phyloP scores from a whole-genome alignment of 2,113 vertebrate species.

The Helogale parvula region DNA sequence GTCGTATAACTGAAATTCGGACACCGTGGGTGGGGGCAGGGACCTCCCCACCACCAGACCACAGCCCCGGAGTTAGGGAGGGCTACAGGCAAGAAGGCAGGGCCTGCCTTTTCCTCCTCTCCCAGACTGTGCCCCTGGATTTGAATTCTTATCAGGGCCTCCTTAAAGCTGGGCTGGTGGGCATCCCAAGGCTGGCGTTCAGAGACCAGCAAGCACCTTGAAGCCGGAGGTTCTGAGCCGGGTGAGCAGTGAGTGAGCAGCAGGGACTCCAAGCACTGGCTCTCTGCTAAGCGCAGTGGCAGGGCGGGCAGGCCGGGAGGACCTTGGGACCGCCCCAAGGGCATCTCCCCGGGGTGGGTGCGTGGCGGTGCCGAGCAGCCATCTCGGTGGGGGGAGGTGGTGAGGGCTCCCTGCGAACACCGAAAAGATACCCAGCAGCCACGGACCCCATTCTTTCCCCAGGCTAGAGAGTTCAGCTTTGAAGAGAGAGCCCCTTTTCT shows the following conservation, averaged over 20 bases:
- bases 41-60: background rate
- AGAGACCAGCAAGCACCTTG: background rate
- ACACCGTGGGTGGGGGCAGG: background rate
- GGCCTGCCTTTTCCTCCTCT: background rate
- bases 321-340: fast-evolving
- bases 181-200: background rate
- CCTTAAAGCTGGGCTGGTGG: background rate
- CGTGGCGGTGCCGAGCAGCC: too few species aligned
- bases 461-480: background rate
- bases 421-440: fast-evolving
- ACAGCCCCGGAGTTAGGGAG: background rate
- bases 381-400: too few species aligned
- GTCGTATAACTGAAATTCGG: background rate
- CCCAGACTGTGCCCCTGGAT: fast-evolving
- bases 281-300: background rate
- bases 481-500: background rate
- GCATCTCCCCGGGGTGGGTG: fast-evolving
- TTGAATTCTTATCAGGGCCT: background rate
- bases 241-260: fast-evolving
- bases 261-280: background rate
- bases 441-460: background rate
- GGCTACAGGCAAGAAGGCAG: too few species aligned
- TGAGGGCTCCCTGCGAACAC: background rate
- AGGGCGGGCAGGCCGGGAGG: fast-evolving
- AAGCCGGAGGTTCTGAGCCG: fast-evolving